These are phyloP conservation scores for Fringilla coelebs DNA, from an alignment of 2,797 vertebrate species.

Conservation along the genomic window DNA sequence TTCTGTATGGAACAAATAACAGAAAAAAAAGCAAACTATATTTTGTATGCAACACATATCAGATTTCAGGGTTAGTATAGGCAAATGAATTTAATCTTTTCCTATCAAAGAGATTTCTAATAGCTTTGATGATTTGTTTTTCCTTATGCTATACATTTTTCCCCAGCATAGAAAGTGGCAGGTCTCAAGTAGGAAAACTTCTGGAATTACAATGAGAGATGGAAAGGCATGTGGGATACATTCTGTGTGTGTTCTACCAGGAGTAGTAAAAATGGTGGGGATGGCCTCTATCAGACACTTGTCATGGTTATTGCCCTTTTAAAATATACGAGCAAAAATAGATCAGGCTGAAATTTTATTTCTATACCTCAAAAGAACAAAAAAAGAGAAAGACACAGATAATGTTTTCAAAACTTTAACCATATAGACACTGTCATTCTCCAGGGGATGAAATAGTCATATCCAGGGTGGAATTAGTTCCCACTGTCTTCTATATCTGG, in stretches of 20 bases:
- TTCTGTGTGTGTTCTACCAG: not conserved
- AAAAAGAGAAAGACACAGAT: not conserved
- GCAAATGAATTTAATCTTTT: not conserved
- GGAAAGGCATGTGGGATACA: not conserved
- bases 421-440: not conserved
- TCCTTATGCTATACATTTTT: not conserved
- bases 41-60: not conserved
- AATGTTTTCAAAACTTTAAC: not conserved
- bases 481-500: not conserved
- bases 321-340: not conserved
- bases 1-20: not conserved
- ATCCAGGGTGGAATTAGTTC: not conserved
- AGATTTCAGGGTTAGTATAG: not conserved
- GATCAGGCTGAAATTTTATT: not conserved
- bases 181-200: not conserved
- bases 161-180: not conserved
- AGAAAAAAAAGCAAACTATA: not conserved
- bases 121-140: not conserved
- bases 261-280: not conserved
- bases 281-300: not conserved
- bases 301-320: not conserved
- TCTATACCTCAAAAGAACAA: not conserved
- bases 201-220: not conserved
- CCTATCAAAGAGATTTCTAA: not conserved
- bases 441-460: not conserved